phyloP scores from a whole-genome alignment of 1,140 invertebrate species.

The Plodia interpunctella region DNA sequence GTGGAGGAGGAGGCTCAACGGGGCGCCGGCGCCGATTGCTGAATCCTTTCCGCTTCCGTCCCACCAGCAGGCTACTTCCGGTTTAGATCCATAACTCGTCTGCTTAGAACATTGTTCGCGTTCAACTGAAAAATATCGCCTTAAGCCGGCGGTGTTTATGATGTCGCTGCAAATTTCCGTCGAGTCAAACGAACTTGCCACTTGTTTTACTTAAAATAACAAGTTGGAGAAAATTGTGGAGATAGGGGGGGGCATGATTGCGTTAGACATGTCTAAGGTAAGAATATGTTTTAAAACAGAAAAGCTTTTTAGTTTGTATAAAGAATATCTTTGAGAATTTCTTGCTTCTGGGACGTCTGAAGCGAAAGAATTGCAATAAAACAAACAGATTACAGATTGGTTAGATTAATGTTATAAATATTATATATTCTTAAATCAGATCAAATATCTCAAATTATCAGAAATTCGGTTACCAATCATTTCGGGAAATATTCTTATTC shows the following conservation, averaged over 20 bases:
- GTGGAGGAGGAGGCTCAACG: slow-evolving; percentile 21
- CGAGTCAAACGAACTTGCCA: slow-evolving; percentile 13
- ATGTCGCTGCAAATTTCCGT: slow-evolving; percentile 23
- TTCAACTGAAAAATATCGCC: slow-evolving; percentile 36
- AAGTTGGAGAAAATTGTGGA: background rate
- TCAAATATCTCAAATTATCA: too few species aligned
- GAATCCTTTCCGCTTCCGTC: slow-evolving; percentile 61
- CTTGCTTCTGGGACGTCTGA: too few species aligned
- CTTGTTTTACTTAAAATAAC: slow-evolving; percentile 6
- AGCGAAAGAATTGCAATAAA: too few species aligned
- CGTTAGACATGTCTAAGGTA: background rate
- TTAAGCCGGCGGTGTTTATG: slow-evolving; percentile 28
- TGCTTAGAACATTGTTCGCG: slow-evolving; percentile 35
- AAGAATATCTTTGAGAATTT: too few species aligned
- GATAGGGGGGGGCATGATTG: background rate
- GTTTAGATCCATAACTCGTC: slow-evolving; percentile 39
- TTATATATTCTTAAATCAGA: too few species aligned
- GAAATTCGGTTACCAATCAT: too few species aligned
- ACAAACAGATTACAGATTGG: too few species aligned
- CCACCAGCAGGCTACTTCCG: slow-evolving; percentile 33
- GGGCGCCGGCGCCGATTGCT: slow-evolving; percentile 48
- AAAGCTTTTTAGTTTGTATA: background rate
- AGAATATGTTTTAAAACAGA: background rate
- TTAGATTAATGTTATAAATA: too few species aligned
- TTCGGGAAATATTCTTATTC: too few species aligned